Conservation (phyloP, 1,140 invertebrate genomes). For the Homarus americanus region DNA sequence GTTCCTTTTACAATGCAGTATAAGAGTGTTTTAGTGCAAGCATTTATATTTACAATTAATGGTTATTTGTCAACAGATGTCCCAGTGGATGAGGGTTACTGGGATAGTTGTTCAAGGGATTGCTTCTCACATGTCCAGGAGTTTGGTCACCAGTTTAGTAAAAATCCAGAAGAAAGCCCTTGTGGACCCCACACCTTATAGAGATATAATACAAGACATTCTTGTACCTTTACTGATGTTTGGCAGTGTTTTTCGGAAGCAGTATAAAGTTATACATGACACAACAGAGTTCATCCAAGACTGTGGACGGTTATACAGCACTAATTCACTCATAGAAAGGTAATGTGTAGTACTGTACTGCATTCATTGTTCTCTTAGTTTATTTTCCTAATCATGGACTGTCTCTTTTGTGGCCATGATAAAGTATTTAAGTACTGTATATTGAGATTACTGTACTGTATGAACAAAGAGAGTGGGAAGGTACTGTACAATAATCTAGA, state of each 20-base stretch:
- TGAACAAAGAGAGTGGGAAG: too few relatives aligned
- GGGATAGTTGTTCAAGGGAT: conserved; percentile 47
- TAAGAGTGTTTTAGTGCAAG: too few relatives aligned
- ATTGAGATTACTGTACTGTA: too few relatives aligned
- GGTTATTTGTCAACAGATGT: conserved; percentile 39
- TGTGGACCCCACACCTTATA: background rate
- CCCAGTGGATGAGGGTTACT: conserved; percentile 35
- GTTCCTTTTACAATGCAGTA: too few relatives aligned
- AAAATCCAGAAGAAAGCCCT: background rate
- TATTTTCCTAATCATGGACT: too few relatives aligned
- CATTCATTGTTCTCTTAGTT: too few relatives aligned
- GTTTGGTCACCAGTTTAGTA: conserved; percentile 17
- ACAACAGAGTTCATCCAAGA: conserved; percentile 25
- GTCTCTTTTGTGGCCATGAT: too few relatives aligned
- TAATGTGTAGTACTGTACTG: too few relatives aligned
- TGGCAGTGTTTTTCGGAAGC: conserved; percentile 58
- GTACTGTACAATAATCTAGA: too few relatives aligned
- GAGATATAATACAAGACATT: conserved; percentile 5
- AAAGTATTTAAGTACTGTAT: too few relatives aligned
- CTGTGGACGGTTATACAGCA: conserved; percentile 19
- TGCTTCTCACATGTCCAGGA: conserved; percentile 42
- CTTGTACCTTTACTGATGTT: conserved; percentile 39
- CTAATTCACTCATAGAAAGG: conserved; percentile 27
- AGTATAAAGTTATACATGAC: conserved; percentile 41
- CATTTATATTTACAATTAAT: too few relatives aligned